These are phyloP conservation scores for Eupithecia exiguata DNA, from an alignment of 2,888 invertebrate genomes.

Conservation along the genomic window DNA sequence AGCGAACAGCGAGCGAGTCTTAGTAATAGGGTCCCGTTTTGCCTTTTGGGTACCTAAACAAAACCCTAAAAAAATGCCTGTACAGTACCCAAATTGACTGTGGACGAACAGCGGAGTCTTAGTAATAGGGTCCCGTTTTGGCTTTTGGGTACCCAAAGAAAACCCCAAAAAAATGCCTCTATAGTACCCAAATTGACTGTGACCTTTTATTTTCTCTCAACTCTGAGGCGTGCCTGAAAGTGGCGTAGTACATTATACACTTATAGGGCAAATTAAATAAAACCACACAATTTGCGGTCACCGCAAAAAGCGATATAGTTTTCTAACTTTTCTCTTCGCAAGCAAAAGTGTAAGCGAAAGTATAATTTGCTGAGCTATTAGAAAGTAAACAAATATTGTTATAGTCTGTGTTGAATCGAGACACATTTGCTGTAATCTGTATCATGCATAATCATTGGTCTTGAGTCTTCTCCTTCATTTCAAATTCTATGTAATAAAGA, in stretches of 20 bases:
- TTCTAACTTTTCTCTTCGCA: conserved; percentile 60
- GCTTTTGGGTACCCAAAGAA: too few relatives aligned
- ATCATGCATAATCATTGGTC: conserved; percentile 24
- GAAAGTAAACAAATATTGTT: conserved; percentile 57
- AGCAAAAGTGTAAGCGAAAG: conserved; percentile 58
- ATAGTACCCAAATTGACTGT: background rate
- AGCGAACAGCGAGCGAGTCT: too few relatives aligned
- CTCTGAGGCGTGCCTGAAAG: background rate
- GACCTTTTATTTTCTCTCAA: conserved; percentile 6
- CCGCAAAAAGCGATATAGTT: conserved; percentile 52
- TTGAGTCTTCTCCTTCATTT: background rate
- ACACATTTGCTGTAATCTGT: conserved; percentile 34
- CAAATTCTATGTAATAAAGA: background rate
- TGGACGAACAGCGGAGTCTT: too few relatives aligned
- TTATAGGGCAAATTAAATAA: conserved; percentile 47
- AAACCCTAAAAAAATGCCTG: too few relatives aligned
- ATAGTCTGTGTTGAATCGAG: conserved; percentile 30
- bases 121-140: too few relatives aligned
- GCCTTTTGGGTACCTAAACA: too few relatives aligned
- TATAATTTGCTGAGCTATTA: conserved; percentile 59
- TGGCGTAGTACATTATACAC: conserved; percentile 8
- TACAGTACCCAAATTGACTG: too few relatives aligned
- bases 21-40: too few relatives aligned
- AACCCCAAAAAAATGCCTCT: background rate
- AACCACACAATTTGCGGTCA: conserved; percentile 53